Percentiles rank a stretch among this genome's conserved stretches.
Conservation (phyloP, 2,888 invertebrate species). For the Escarpia spicata region DNA sequence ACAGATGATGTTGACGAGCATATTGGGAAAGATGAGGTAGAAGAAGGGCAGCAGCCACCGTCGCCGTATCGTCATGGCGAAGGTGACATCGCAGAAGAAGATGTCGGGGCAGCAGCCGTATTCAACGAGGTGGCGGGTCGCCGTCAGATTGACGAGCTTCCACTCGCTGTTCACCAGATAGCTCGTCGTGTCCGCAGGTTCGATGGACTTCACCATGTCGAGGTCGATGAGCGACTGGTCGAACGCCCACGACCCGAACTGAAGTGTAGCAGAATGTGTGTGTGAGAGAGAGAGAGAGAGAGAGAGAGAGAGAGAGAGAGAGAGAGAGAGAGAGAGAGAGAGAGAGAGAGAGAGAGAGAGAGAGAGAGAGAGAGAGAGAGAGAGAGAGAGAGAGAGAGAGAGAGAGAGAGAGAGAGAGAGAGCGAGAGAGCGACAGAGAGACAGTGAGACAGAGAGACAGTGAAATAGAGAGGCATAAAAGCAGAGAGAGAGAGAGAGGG, state of each 20-base stretch:
- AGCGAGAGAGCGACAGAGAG: too few species aligned
- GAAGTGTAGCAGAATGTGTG: too few species aligned
- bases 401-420: too few species aligned
- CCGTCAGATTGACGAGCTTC: background rate
- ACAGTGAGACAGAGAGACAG: too few species aligned
- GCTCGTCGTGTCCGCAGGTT: background rate
- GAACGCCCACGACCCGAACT: slow-evolving; percentile 22
- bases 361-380: too few species aligned
- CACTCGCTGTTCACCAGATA: slow-evolving; percentile 13
- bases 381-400: too few species aligned
- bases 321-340: too few species aligned
- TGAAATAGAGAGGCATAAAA: too few species aligned
- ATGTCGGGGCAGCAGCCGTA: slow-evolving; percentile 25
- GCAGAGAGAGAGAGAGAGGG: too few species aligned
- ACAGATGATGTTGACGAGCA: slow-evolving; percentile 20
- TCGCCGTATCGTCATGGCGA: background rate
- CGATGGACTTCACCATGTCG: background rate
- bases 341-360: too few species aligned
- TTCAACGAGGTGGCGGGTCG: background rate
- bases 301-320: too few species aligned
- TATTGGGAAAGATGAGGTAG: slow-evolving; percentile 17
- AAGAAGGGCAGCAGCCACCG: slow-evolving; percentile 21
- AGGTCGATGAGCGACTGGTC: background rate
- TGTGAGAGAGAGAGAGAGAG: too few species aligned
- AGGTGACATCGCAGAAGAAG: background rate